A percentile compares a stretch with the other conserved stretches of the same genome.
Evolutionary conservation across 2,888 invertebrate genomes (phyloP).

Genomic region (Helicoverpa assulta): DNA sequence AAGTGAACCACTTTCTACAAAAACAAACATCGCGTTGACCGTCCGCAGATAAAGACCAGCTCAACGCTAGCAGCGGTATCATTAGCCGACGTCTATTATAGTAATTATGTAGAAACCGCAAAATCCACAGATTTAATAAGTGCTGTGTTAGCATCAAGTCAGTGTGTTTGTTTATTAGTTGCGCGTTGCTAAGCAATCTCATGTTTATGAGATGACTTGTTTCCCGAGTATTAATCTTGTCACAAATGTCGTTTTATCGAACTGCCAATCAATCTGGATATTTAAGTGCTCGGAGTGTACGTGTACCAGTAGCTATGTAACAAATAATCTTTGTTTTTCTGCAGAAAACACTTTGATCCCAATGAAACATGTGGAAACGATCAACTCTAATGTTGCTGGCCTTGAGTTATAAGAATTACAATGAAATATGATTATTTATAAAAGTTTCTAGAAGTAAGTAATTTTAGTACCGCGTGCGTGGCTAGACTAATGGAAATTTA

Average conservation of each 20-base stretch:
- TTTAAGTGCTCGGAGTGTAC: neutral
- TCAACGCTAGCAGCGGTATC: slow-evolving; percentile 4
- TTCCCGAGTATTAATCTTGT: neutral
- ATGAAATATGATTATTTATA: slow-evolving; percentile 31
- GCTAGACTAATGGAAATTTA: slow-evolving; percentile 22
- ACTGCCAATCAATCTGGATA: slow-evolving; percentile 6
- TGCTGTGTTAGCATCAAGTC: slow-evolving; percentile 1
- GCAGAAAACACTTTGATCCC: slow-evolving; percentile 18
- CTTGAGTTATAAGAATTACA: slow-evolving; percentile 35
- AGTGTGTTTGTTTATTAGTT: slow-evolving; percentile 24
- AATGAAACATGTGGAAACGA: slow-evolving; percentile 28
- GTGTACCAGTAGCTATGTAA: neutral
- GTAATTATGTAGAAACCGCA: slow-evolving; percentile 33
- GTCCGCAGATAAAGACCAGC: slow-evolving; percentile 18
- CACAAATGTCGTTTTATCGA: neutral
- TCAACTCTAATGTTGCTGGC: slow-evolving; percentile 31
- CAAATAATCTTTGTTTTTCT: slow-evolving; percentile 9
- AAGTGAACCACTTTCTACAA: slow-evolving; percentile 51
- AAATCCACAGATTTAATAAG: slow-evolving; percentile 12
- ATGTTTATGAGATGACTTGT: slow-evolving; percentile 7
- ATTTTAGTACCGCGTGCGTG: slow-evolving; percentile 17
- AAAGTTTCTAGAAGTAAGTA: slow-evolving; percentile 29
- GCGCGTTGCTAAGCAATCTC: slow-evolving; percentile 4
- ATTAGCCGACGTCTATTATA: slow-evolving; percentile 23
- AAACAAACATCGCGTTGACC: slow-evolving; percentile 39